Percentiles rank a stretch among this genome's conserved stretches.
phyloP scores from a whole-genome alignment of 2,797 vertebrate species.

The Vipera latastei region DNA sequence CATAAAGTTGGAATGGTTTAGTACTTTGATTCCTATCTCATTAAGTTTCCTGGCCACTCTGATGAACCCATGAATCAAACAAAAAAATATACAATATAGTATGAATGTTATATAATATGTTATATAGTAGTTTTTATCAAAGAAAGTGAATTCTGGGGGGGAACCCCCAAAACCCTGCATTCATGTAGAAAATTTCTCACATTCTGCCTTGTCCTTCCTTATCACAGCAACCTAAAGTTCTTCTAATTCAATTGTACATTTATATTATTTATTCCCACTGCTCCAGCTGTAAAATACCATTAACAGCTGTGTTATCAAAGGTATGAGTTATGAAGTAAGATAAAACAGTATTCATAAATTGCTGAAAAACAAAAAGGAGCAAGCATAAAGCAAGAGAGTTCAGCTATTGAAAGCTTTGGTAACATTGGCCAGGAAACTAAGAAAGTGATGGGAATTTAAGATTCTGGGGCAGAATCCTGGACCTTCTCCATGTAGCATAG shows the following conservation, averaged over 20 bases:
- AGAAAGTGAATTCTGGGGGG: not conserved
- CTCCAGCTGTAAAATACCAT: not conserved
- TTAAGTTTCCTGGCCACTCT: not conserved
- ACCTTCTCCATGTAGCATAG: not conserved
- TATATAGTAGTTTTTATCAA: not conserved
- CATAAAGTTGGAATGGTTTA: not conserved
- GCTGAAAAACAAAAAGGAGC: not conserved
- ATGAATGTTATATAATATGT: not conserved
- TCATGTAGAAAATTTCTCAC: not conserved
- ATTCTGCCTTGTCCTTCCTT: not conserved
- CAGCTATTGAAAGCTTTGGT: not conserved
- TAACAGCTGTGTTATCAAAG: slow-evolving; percentile 8
- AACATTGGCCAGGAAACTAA: not conserved
- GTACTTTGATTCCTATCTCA: not conserved
- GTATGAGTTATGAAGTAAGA: not conserved
- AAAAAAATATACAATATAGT: not conserved
- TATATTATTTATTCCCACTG: slow-evolving; percentile 12
- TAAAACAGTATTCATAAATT: not conserved
- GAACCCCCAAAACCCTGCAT: not conserved
- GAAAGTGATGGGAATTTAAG: not conserved
- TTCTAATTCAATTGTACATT: not conserved
- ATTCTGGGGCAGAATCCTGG: not conserved
- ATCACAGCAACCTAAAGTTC: slow-evolving; percentile 15
- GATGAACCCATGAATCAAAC: not conserved
- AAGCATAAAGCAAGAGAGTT: not conserved